phyloP scores from a whole-genome alignment of 1,140 invertebrate species.

The Drosophila ananassae region DNA sequence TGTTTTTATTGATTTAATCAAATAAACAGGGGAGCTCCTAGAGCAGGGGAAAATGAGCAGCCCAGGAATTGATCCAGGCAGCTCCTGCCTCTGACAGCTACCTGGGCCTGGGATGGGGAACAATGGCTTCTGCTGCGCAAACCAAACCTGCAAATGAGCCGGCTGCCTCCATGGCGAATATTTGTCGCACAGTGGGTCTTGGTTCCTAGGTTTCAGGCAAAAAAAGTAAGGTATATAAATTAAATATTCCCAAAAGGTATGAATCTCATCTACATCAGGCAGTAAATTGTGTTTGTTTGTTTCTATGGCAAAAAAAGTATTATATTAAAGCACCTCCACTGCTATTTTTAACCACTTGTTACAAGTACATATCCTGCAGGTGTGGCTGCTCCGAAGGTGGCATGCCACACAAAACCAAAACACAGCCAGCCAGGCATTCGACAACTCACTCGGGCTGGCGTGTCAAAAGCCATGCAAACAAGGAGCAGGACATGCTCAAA shows the following conservation, averaged over 20 bases:
- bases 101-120: neutral
- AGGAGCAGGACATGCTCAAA: constrained; percentile 31
- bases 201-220: neutral
- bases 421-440: neutral
- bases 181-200: neutral
- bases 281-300: too few species aligned
- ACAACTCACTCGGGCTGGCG: constrained; percentile 10
- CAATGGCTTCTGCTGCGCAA: neutral
- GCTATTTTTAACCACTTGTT: neutral
- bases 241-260: too few species aligned
- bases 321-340: neutral
- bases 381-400: neutral
- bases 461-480: constrained; percentile 52
- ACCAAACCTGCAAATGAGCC: constrained; percentile 1
- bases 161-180: neutral
- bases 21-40: constrained; percentile 29
- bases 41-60: constrained; percentile 15
- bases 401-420: neutral
- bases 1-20: constrained; percentile 71
- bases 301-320: neutral
- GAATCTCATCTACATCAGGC: too few species aligned
- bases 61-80: constrained; percentile 22
- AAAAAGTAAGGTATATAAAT: neutral
- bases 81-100: constrained; percentile 19
- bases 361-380: neutral